Conservation (phyloP, 2,113 vertebrate genomes). For the Drymodes brunneopygia region DNA sequence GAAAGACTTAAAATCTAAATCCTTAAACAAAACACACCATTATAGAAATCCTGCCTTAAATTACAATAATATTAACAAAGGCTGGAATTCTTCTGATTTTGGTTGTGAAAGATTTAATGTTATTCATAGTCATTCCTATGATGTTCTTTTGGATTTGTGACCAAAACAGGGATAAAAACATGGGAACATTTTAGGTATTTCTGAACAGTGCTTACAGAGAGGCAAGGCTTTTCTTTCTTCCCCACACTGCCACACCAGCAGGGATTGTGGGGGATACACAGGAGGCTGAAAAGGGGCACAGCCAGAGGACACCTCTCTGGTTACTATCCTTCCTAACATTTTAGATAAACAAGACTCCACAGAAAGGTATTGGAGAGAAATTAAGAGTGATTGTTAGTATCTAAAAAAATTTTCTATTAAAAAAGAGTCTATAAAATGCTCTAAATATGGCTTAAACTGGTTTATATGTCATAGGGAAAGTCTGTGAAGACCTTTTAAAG, state of each 20-base stretch:
- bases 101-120: not conserved
- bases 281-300: not conserved
- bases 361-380: not conserved
- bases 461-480: not conserved
- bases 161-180: not conserved
- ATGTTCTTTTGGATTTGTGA: not conserved
- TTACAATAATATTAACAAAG: not conserved
- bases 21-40: not conserved
- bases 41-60: not conserved
- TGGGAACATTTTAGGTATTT: not conserved
- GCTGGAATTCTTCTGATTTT: not conserved
- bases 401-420: not conserved
- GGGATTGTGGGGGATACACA: accelerated
- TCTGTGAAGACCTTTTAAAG: not conserved
- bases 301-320: not conserved
- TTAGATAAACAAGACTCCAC: not conserved
- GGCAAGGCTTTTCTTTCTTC: not conserved
- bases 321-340: not conserved
- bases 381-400: not conserved
- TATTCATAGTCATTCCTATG: not conserved
- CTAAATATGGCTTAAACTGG: not conserved
- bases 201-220: not conserved
- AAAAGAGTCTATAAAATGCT: not conserved
- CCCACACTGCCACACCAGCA: accelerated
- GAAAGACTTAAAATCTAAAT: not conserved